These are phyloP conservation scores for Drosophila ohnishii DNA, from an alignment of 1,140 invertebrate genomes.

Conservation along the genomic window DNA sequence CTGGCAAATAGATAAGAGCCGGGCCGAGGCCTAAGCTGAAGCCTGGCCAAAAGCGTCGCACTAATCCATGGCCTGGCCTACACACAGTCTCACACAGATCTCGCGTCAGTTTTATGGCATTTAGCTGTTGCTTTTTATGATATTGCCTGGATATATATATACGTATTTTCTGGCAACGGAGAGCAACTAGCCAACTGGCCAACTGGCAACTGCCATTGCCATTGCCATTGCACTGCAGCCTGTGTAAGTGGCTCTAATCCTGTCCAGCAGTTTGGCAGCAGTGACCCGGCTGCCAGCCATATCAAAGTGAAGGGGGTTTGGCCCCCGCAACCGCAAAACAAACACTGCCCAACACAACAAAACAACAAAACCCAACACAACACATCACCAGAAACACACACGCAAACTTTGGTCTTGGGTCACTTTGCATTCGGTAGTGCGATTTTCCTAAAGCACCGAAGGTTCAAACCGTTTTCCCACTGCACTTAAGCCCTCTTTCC, in stretches of 20 bases:
- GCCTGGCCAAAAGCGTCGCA: constrained; percentile 37
- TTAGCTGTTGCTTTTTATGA: constrained; percentile 70
- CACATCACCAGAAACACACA: constrained; percentile 22
- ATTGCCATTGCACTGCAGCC: constrained; percentile 24
- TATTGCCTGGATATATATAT: constrained; percentile 29
- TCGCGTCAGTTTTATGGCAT: constrained; percentile 69
- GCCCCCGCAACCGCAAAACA: constrained; percentile 49
- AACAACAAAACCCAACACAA: constrained; percentile 28
- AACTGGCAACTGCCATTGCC: constrained; percentile 2
- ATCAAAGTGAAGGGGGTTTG: constrained; percentile 76
- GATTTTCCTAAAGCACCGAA: constrained; percentile 7
- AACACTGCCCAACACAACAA: constrained; percentile 41
- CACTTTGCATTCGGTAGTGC: constrained; percentile 61
- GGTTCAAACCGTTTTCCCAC: constrained; percentile 27
- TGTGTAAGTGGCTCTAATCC: constrained; percentile 72
- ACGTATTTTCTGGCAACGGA: constrained; percentile 4
- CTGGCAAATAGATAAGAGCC: constrained; percentile 57
- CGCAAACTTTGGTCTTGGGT: constrained; percentile 40
- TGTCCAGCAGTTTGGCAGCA: constrained; percentile 72
- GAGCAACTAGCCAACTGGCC: constrained; percentile 6
- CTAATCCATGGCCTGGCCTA: constrained; percentile 39
- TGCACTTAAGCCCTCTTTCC: constrained; percentile 6
- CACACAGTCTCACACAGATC: constrained; percentile 25
- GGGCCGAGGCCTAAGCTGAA: constrained; percentile 15
- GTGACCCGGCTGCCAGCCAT: constrained; percentile 57